phyloP scores from a whole-genome alignment of 1,140 invertebrate species.

The Ectropis grisescens region DNA sequence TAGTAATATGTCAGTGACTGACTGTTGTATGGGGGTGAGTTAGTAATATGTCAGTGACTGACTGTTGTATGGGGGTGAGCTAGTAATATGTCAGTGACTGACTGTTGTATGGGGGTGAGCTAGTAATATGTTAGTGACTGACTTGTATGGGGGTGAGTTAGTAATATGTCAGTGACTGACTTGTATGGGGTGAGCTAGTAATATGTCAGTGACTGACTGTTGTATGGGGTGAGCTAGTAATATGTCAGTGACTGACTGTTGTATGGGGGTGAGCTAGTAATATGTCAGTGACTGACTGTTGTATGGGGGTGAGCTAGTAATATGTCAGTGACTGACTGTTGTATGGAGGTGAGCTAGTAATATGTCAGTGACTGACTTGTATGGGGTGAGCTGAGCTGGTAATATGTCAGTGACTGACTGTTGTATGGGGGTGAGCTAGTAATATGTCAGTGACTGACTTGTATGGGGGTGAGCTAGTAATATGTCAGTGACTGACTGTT shows the following conservation, averaged over 20 bases:
- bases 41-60: no score
- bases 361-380: no score
- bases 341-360: conserved; percentile 19
- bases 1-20: conserved; percentile 12
- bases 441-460: no score
- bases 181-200: no score
- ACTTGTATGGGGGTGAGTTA: conserved; percentile 25
- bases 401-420: no score
- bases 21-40: conserved; percentile 24
- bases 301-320: conserved; percentile 20
- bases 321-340: conserved; percentile 22
- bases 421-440: no score
- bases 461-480: no score
- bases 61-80: conserved; percentile 25
- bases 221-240: no score
- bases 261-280: conserved; percentile 20
- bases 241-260: conserved; percentile 22
- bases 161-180: no score
- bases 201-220: conserved; percentile 21
- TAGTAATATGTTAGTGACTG: conserved; percentile 12
- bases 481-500: no score
- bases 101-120: conserved; percentile 25
- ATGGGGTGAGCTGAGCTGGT: no score
- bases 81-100: conserved; percentile 12
- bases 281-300: conserved; percentile 22